phyloP scores from a whole-genome alignment of 2,888 invertebrate species.

The Machimus atricapillus region DNA sequence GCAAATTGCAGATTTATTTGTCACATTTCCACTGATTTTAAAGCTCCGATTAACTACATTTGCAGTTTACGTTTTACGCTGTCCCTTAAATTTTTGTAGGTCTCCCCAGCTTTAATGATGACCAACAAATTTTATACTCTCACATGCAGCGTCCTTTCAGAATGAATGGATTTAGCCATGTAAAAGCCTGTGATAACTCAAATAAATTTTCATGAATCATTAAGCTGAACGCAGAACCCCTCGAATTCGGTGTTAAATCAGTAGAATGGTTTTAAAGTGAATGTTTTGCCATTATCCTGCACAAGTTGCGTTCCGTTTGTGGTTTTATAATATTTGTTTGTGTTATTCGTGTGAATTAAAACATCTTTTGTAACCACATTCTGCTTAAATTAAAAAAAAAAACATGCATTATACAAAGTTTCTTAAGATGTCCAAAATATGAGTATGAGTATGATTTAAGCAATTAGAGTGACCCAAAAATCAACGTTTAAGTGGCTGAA shows the following conservation, averaged over 20 bases:
- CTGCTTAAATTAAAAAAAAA: not conserved
- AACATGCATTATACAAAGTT: not conserved
- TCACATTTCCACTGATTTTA: constrained; percentile 8
- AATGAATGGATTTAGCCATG: not conserved
- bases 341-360: not conserved
- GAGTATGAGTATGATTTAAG: not conserved
- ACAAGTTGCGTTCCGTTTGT: not conserved
- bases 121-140: not conserved
- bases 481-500: too few species aligned
- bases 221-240: not conserved
- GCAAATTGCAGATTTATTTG: constrained; percentile 25
- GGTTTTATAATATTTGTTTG: not conserved
- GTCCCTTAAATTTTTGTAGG: not conserved
- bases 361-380: not conserved
- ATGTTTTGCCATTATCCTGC: not conserved
- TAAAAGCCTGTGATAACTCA: not conserved
- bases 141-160: not conserved
- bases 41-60: constrained; percentile 12
- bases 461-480: too few species aligned
- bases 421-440: not conserved
- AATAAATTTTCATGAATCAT: constrained; percentile 27
- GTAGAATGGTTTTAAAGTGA: not conserved
- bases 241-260: not conserved
- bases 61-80: not conserved
- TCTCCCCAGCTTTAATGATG: not conserved